phyloP scores from a whole-genome alignment of 2,888 invertebrate species.

The Ernsta delagoae region DNA sequence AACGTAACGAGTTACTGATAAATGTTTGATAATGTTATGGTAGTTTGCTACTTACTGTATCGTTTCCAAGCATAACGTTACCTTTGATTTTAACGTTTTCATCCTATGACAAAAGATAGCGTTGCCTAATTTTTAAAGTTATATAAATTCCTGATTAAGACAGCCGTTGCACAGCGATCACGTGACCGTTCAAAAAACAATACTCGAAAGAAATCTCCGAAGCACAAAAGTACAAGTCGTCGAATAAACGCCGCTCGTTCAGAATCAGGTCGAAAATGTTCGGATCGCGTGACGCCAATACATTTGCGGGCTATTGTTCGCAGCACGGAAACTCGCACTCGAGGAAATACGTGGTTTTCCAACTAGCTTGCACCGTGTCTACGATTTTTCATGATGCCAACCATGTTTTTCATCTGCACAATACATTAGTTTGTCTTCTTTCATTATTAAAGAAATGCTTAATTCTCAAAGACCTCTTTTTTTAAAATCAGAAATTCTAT shows the following conservation, averaged over 20 bases:
- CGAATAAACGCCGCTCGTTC: conserved; percentile 42
- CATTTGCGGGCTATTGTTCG: conserved; percentile 44
- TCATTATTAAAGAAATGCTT: background rate
- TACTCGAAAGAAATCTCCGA: conserved; percentile 44
- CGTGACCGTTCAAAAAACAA: conserved; percentile 43
- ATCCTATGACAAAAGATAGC: too few relatives aligned
- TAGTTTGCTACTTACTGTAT: too few relatives aligned
- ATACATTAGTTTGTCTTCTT: background rate
- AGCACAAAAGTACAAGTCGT: conserved; percentile 47
- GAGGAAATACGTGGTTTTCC: conserved; percentile 27
- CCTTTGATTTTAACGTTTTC: too few relatives aligned
- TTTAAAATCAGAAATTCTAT: too few relatives aligned
- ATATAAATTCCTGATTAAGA: background rate
- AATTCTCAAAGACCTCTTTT: too few relatives aligned
- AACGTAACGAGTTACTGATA: too few relatives aligned
- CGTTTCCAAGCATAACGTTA: too few relatives aligned
- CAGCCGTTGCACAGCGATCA: conserved; percentile 18
- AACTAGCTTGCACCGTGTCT: conserved; percentile 27
- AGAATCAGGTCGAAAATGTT: conserved; percentile 48
- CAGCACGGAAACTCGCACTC: conserved; percentile 39
- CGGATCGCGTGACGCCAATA: conserved; percentile 46
- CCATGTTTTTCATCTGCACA: background rate
- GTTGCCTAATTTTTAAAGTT: too few relatives aligned
- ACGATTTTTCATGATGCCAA: background rate
- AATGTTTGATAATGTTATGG: too few relatives aligned